Evolutionary conservation across 2,797 vertebrate genomes (phyloP), one percentile per base, ranked within the genome.

Genomic region (Kryptolebias ocellatus): DNA sequence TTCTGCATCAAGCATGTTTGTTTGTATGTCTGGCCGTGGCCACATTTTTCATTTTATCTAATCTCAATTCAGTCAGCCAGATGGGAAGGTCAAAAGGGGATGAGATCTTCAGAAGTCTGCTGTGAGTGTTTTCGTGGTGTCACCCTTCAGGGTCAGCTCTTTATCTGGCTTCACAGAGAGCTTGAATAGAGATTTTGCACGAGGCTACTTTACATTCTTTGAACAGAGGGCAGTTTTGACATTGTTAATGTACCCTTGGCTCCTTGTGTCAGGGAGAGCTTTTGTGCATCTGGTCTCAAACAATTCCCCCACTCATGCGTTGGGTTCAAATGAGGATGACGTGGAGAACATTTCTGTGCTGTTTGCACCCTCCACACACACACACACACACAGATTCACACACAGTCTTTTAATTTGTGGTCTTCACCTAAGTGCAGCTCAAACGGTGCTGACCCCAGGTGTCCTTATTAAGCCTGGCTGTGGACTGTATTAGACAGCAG

Each of bases 391-490:
- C 44, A 60, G 37, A 64, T 52, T 63, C 60, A 73, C 54, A 59
- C 18, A 0, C 9, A 17, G 46, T 67, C 69, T 73, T 72, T 80
- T 66, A 55, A 80, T 29, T 74, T 53, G 15, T 39, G 6, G 53
- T 53, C 76, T 67, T 85, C 12, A 54, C 68, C 74, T 59, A 50
- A 55, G 60, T 65, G 53, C 50, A 67, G 52, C 71, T 71, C n/a
- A 74, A 74, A 69, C 27, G 39, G 37, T 29, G 65, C 74, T 89
- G 81, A 89, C 84, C 88, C 79, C 77, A 74, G 81, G 88, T 90
- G 87, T 91, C 86, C 90, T 92, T 83, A 91, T 93, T 92, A 92
- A 79, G 80, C 74, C 59, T 53, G 49, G 55, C 72, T 87, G 74
- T 72, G 53, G 58, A 66, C 76, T 82, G 67, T 74, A 76, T 86